These are phyloP conservation scores for Chrysomela aeneicollis DNA, from an alignment of 2,888 invertebrate genomes.

Conservation along the genomic window DNA sequence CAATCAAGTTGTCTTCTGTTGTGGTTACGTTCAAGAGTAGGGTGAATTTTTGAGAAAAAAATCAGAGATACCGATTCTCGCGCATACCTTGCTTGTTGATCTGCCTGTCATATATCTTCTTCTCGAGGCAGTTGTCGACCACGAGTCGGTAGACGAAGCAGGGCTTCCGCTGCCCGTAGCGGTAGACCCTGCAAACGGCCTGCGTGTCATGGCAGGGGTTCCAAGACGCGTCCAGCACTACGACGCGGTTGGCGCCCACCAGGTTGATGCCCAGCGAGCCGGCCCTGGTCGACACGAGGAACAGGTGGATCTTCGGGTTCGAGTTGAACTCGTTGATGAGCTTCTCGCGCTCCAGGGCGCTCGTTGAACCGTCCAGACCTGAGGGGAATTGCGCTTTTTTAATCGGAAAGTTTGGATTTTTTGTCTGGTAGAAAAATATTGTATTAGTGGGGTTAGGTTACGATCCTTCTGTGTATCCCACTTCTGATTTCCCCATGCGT, in stretches of 20 bases:
- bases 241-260: conserved; percentile 95
- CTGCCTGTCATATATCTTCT: conserved; percentile 98
- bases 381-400: conserved; percentile 31
- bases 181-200: conserved; percentile 95
- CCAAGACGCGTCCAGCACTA: conserved; percentile 98
- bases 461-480: too few species aligned
- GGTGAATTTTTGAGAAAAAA: too few species aligned
- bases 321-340: conserved; percentile 96
- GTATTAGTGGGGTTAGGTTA: too few species aligned
- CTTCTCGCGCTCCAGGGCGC: conserved; percentile 92
- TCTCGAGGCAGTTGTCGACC: conserved; percentile 96
- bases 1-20: too few species aligned
- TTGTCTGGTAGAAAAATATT: too few species aligned
- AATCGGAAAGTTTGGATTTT: too few species aligned
- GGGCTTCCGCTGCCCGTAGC: conserved; percentile 93
- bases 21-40: too few species aligned
- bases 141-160: conserved; percentile 97
- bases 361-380: conserved; percentile 96
- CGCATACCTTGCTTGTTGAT: conserved; percentile 90
- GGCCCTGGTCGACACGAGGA: conserved; percentile 95
- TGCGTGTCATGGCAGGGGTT: conserved; percentile 99
- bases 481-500: too few species aligned
- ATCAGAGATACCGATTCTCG: background rate
- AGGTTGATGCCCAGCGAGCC: conserved; percentile 97
- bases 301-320: conserved; percentile 85